phyloP scores from a whole-genome alignment of 2,797 vertebrate species.

The Nannoperca obscura region DNA sequence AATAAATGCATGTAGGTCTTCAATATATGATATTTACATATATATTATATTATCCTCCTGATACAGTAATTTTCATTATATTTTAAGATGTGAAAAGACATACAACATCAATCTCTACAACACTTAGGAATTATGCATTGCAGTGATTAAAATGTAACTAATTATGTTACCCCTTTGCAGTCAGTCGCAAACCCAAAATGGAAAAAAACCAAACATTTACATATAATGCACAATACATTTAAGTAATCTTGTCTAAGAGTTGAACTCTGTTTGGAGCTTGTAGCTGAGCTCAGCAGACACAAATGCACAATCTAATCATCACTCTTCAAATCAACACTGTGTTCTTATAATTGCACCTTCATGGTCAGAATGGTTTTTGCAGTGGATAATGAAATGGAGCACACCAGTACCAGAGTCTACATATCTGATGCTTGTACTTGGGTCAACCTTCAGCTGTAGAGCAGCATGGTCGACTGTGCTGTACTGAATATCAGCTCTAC shows the following conservation, averaged over 20 bases:
- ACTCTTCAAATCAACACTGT: neutral
- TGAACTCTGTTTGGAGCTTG: neutral
- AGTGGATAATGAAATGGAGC: slow-evolving; percentile 1
- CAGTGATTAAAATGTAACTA: neutral
- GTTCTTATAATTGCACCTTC: neutral
- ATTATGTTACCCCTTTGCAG: neutral
- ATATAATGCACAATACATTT: slow-evolving; percentile 14
- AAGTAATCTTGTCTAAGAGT: slow-evolving; percentile 3
- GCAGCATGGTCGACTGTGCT: neutral
- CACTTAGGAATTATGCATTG: neutral
- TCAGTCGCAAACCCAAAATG: neutral
- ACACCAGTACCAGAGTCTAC: neutral
- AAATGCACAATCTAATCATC: slow-evolving; percentile 1
- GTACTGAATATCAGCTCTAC: slow-evolving; percentile 29
- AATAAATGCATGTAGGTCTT: neutral
- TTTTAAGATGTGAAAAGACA: neutral
- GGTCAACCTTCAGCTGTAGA: slow-evolving; percentile 14
- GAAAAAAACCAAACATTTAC: neutral
- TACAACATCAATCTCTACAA: neutral
- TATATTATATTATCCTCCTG: too few relatives aligned
- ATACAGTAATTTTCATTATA: neutral
- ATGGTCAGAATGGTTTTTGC: neutral
- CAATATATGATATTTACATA: neutral
- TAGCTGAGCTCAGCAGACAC: slow-evolving; percentile 3
- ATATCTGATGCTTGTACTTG: neutral